These are phyloP conservation scores for Phrynocephalus guinanensis DNA, from an alignment of 2,797 vertebrate genomes.

Conservation along the genomic window DNA sequence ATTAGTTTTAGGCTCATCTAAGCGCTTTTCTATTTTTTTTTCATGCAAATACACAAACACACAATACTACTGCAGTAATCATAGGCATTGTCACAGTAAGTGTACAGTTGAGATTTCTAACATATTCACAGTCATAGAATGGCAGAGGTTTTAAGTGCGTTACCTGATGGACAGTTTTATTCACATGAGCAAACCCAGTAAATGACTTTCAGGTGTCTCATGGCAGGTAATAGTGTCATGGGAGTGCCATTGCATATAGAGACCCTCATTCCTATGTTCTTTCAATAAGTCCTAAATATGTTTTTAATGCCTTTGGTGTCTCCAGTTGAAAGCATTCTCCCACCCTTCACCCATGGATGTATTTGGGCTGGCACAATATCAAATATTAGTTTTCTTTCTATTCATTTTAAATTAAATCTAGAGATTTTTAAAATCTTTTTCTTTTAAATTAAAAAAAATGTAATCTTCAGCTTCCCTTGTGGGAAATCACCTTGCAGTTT, in stretches of 20 bases:
- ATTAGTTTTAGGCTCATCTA: not conserved
- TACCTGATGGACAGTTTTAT: not conserved
- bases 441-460: too few relatives aligned
- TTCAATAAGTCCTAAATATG: not conserved
- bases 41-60: not conserved
- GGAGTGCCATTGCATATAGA: not conserved
- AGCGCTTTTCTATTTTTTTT: not conserved
- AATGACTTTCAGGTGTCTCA: not conserved
- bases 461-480: too few relatives aligned
- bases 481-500: too few relatives aligned
- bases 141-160: not conserved
- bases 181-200: not conserved
- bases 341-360: not conserved
- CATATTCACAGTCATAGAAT: not conserved
- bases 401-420: too few relatives aligned
- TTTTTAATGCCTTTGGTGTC: not conserved
- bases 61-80: conserved; percentile 15
- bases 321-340: not conserved
- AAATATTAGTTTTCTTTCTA: too few relatives aligned
- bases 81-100: not conserved
- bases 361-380: not conserved
- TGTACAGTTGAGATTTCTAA: not conserved
- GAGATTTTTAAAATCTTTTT: too few relatives aligned
- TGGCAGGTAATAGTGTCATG: not conserved
- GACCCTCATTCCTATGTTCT: not conserved